Evolutionary conservation across 2,113 vertebrate species (phyloP), one percentile per base, ranked within the genome.

Genomic region (Lathamus discolor): DNA sequence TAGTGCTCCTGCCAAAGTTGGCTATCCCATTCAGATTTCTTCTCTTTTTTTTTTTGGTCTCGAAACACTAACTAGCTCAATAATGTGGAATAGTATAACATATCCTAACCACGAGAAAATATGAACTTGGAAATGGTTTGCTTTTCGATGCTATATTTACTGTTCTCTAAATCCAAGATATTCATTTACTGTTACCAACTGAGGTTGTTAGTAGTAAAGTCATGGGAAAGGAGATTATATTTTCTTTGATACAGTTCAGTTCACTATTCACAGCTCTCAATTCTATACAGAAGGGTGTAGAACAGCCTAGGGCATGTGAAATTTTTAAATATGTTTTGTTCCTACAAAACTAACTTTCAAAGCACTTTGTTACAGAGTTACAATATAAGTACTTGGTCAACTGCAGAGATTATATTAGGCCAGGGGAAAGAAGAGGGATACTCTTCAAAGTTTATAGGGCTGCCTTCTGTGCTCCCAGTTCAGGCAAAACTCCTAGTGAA

Each of bases 91-190:
- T 63, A 86, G 23, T 52, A n/a, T 82, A 70, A 77, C 2, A 4
- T 73, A 64, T 51, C 80, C 69, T 77, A 84, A 82, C 57, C 79
- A 88, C 29, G n/a, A 78, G 46, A 85, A 97, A 97, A 94, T 39
- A 73, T 46, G 55, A 90, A 96, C 77, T 96, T 97, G 96, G 92
- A 97, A 97, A 67, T 79, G 23, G 81, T 96, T 97, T 96, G 62
- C 20, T 93, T 95, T 94, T 86, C 68, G 88, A 86, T 95, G 93
- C 54, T 74, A 89, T 88, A 91, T 95, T 97, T 93, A 92, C 83
- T 96, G 14, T 92, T 92, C 75, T 82, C n/a, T 83, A 51, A 97
- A 92, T 66, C 75, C 70, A 83, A 96, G 61, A 94, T 85, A 72
- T 25, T 35, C 4, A 83, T 81, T 91, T 96, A 82, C 74, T 93